phyloP scores from a whole-genome alignment of 2,888 invertebrate species.

The Drosophila meridiana region DNA sequence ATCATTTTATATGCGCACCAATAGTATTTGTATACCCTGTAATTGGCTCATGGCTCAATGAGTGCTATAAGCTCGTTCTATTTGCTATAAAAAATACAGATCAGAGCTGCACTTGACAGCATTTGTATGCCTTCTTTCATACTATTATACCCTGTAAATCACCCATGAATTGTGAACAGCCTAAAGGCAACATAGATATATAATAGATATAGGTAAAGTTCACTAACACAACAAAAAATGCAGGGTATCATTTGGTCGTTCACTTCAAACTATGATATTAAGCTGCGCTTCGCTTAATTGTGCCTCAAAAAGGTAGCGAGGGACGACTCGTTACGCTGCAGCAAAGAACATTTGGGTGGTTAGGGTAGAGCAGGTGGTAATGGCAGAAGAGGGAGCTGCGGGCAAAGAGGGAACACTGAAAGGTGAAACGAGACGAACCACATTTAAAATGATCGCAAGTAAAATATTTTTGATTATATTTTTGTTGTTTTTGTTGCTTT shows the following conservation, averaged over 20 bases:
- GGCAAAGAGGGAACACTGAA: neutral
- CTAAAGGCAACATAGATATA: neutral
- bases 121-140: too few relatives aligned
- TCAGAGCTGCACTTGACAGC: too few relatives aligned
- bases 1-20: neutral
- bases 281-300: neutral
- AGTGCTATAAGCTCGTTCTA: neutral
- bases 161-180: neutral
- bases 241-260: neutral
- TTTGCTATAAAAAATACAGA: neutral
- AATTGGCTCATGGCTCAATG: neutral
- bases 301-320: neutral
- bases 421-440: neutral
- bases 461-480: constrained; percentile 4
- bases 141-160: neutral
- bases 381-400: neutral
- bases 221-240: neutral
- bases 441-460: constrained; percentile 9
- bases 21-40: constrained; percentile 8
- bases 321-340: neutral
- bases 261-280: neutral
- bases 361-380: neutral
- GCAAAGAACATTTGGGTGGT: neutral
- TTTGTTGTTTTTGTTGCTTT: neutral
- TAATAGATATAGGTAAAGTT: neutral